These are phyloP conservation scores for Conger conger DNA, from an alignment of 2,113 vertebrate species.

Conservation along the genomic window DNA sequence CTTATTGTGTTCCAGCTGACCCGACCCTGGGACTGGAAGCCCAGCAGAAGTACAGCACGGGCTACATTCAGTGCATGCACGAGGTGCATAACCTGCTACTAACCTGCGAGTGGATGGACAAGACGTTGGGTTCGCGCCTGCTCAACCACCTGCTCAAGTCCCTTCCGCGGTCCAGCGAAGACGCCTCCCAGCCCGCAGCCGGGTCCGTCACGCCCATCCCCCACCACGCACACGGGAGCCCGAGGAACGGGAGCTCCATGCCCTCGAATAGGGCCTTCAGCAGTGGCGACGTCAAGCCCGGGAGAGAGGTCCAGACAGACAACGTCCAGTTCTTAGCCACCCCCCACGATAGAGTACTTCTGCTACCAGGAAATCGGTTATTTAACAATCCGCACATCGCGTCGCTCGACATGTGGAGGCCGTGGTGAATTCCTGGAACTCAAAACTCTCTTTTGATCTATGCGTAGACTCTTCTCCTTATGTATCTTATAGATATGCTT, in stretches of 20 bases:
- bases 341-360: slow-evolving; percentile 40
- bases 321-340: slow-evolving; percentile 32
- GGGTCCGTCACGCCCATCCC: slow-evolving; percentile 36
- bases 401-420: slow-evolving; percentile 84
- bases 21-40: slow-evolving; percentile 72
- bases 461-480: slow-evolving; percentile 71
- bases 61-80: slow-evolving; percentile 89
- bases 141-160: slow-evolving; percentile 84
- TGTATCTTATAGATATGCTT: slow-evolving; percentile 96
- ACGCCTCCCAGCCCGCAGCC: slow-evolving; percentile 36
- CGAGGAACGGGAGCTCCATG: not conserved
- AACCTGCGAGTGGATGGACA: slow-evolving; percentile 89
- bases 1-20: slow-evolving; percentile 55
- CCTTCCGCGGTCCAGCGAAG: slow-evolving; percentile 68
- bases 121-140: slow-evolving; percentile 78
- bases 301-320: slow-evolving; percentile 41
- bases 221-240: slow-evolving; percentile 26
- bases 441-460: slow-evolving; percentile 38
- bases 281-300: slow-evolving; percentile 33
- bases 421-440: slow-evolving; percentile 72
- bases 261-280: slow-evolving; percentile 40
- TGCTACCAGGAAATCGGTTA: slow-evolving; percentile 58
- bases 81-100: slow-evolving; percentile 87
- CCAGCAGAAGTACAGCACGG: slow-evolving; percentile 84
- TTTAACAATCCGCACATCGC: slow-evolving; percentile 63